Base-by-base conservation (phyloP, 2,797 vertebrate genomes). In the Darevskia mixta region DNA sequence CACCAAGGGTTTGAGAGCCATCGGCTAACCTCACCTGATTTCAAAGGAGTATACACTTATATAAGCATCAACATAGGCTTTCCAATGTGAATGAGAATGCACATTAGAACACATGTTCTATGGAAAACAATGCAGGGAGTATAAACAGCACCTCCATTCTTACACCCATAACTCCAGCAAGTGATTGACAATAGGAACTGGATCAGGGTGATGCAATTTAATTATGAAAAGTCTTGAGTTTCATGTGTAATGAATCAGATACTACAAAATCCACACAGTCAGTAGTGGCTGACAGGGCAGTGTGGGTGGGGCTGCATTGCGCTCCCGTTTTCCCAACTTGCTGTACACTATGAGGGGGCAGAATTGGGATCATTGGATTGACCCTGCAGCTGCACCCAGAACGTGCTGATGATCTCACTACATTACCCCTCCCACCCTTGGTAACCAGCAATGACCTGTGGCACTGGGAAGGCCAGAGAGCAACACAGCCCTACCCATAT, bases 241-340 rank as follows among this genome's bases (percentile, higher is more conserved):
- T 81, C 43, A 84, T 9, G 2, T 17, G 13, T 20, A 93, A 87
- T 32, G 77, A 86, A 86, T 32, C 11, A 81, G 8, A 72, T 73
- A 32, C n/a, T 38, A 43, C 75, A 5, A 0, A 15, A 82, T 72
- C 17, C 20, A 89, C 15, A 20, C 29, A 13, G 25, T 67, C 13
- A 3, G 13, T 55, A 15, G 49, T 55, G 49, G 49, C 11, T 55
- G 3, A 55, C 49, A 55, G 49, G 49, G 49, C 3, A 55, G 49
- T 55, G 13, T 55, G 49, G 49, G 49, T 55, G 49, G 13, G 49
- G 49, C 49, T 55, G 49, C 49, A 55, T 4, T 55, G 49, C 49
- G 3, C 49, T 55, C 13, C 49, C 11, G 0, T 0, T 55, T 55
- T 55, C 0, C 49, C 13, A 55, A 55, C 13, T 55, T 55, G 49